Evolutionary conservation across 1,140 invertebrate genomes (phyloP).

Genomic region (Drosophila bipectinata): DNA sequence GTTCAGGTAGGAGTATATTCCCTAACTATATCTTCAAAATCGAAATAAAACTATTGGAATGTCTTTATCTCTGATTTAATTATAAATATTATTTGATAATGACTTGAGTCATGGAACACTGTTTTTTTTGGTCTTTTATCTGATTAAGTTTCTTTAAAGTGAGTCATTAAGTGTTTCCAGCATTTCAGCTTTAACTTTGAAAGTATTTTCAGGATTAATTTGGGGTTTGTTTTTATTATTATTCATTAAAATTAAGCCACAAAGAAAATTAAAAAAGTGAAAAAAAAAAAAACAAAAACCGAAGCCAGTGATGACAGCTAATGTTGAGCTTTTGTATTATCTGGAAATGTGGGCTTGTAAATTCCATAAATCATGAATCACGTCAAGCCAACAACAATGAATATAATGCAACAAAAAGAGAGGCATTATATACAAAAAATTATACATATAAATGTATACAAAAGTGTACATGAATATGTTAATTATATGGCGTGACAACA

Average conservation of each 20-base stretch:
- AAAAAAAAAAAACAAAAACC: constrained; percentile 7
- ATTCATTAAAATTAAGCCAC: neutral
- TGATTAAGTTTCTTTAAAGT: neutral
- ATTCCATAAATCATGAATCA: constrained; percentile 65
- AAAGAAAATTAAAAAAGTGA: neutral
- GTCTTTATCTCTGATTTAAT: neutral
- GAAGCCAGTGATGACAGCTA: constrained; percentile 41
- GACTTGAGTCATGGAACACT: constrained; percentile 5
- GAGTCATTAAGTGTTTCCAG: neutral
- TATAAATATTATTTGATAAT: neutral
- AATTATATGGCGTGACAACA: constrained; percentile 19
- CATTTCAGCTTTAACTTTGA: neutral
- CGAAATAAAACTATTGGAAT: neutral
- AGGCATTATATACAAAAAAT: neutral
- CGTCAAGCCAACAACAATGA: constrained; percentile 36
- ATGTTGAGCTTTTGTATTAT: constrained; percentile 34
- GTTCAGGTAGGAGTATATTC: neutral
- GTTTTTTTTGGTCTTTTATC: neutral
- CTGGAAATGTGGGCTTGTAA: constrained; percentile 47
- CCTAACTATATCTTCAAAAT: neutral
- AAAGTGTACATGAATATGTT: neutral
- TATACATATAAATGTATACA: neutral
- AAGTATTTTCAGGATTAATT: neutral
- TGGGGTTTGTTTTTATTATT: neutral
- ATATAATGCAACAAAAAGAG: neutral